Evolutionary conservation across 2,113 vertebrate genomes (phyloP).

Genomic region (Tragelaphus buxtoni): DNA sequence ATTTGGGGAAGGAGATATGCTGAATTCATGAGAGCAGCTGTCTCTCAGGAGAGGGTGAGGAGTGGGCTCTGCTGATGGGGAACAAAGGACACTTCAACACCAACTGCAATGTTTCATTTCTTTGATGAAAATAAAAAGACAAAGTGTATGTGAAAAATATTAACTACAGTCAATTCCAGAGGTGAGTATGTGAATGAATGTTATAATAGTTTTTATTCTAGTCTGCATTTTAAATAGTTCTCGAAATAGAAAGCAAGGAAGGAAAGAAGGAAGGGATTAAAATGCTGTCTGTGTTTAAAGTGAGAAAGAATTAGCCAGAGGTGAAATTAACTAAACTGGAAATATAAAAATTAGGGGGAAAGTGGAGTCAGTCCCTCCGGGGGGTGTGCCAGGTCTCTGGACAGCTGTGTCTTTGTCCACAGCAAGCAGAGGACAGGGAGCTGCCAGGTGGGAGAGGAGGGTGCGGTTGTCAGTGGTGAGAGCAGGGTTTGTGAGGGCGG

Average conservation of each 20-base stretch:
- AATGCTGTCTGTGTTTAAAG: not conserved
- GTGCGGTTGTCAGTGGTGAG: rapidly evolving
- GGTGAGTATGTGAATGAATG: not conserved
- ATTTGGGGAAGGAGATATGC: not conserved
- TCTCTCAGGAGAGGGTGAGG: not conserved
- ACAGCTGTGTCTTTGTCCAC: not conserved
- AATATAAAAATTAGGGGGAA: not conserved
- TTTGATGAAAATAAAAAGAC: slow-evolving; percentile 48
- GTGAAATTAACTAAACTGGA: not conserved
- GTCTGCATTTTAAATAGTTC: slow-evolving; percentile 32
- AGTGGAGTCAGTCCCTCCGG: not conserved
- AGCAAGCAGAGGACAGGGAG: not conserved
- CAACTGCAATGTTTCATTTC: not conserved
- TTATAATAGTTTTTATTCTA: slow-evolving; percentile 4
- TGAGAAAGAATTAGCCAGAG: not conserved
- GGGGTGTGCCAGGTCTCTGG: not conserved
- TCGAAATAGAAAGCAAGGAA: not conserved
- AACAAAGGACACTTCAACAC: slow-evolving; percentile 14
- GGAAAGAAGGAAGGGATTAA: not conserved
- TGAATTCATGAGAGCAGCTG: not conserved
- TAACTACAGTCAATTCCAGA: slow-evolving; percentile 11
- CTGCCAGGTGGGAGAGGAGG: rapidly evolving
- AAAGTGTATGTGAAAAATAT: slow-evolving; percentile 11
- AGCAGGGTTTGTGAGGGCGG: not conserved
- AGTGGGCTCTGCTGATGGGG: not conserved